Percentiles rank a stretch among this genome's conserved stretches.
Evolutionary conservation across 2,888 invertebrate genomes (phyloP).

Genomic region (Tuberolachnus salignus): DNA sequence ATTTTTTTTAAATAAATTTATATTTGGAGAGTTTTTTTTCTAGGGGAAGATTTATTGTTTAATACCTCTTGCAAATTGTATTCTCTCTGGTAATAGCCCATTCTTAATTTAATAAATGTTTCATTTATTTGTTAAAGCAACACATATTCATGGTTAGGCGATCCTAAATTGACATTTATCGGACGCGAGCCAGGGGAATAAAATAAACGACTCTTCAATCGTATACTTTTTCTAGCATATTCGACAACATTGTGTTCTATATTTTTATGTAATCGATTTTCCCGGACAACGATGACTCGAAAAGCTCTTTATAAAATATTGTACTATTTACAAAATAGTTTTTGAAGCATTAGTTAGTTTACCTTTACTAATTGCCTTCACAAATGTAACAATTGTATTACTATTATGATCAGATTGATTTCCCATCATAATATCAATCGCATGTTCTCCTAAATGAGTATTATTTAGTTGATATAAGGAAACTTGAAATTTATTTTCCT

Average conservation of each 20-base stretch:
- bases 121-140: not conserved
- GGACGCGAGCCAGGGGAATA: not conserved
- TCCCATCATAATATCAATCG: not conserved
- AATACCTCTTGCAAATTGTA: not conserved
- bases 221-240: constrained; percentile 9
- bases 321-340: not conserved
- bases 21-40: not conserved
- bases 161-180: not conserved
- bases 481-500: not conserved
- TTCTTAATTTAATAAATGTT: constrained; percentile 13
- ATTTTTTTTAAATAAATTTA: not conserved
- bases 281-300: not conserved
- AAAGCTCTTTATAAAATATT: constrained; percentile 5
- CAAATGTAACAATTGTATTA: not conserved
- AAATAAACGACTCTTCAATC: not conserved
- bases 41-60: constrained; percentile 1
- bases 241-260: not conserved
- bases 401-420: constrained; percentile 6
- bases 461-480: not conserved
- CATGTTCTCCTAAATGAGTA: not conserved
- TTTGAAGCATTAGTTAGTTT: constrained; percentile 3
- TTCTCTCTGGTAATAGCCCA: not conserved
- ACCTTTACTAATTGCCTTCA: not conserved
- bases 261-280: not conserved
- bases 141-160: not conserved